These are phyloP conservation scores for Plagodis pulveraria DNA, from an alignment of 2,888 invertebrate species.

Conservation along the genomic window DNA sequence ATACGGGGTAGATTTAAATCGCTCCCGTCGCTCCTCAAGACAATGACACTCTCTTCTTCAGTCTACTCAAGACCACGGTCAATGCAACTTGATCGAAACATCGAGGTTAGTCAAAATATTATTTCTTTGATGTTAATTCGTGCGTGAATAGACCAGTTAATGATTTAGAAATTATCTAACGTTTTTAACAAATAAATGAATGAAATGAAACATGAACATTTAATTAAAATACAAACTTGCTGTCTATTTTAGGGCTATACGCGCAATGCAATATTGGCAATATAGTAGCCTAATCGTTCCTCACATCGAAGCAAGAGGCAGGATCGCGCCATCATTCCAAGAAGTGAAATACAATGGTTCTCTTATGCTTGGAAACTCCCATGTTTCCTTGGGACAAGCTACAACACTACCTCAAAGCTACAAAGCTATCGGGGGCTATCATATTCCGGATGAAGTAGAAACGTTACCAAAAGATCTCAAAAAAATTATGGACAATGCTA, in stretches of 20 bases:
- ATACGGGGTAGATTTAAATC: too few relatives aligned
- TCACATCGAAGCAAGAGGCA: conserved; percentile 48
- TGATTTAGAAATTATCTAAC: too few relatives aligned
- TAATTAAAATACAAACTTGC: background rate
- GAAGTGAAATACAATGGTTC: conserved; percentile 58
- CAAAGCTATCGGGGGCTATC: conserved; percentile 62
- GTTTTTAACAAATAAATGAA: too few relatives aligned
- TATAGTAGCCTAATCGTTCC: conserved; percentile 39
- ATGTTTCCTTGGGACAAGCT: conserved; percentile 52
- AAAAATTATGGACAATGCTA: conserved; percentile 65
- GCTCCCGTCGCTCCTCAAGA: too few relatives aligned
- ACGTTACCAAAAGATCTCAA: conserved; percentile 64
- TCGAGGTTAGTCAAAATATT: too few relatives aligned
- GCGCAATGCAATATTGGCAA: conserved; percentile 20
- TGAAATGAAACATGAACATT: too few relatives aligned
- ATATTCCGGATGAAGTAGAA: conserved; percentile 52
- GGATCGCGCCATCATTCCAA: conserved; percentile 45
- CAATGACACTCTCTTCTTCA: too few relatives aligned
- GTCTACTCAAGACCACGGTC: too few relatives aligned
- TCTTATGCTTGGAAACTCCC: conserved; percentile 58
- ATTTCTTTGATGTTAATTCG: too few relatives aligned
- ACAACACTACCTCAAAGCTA: conserved; percentile 57
- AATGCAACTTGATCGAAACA: too few relatives aligned
- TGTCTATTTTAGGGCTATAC: conserved; percentile 17
- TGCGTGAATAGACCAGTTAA: too few relatives aligned